Evolutionary conservation across 53 echinoderm and acorn worm genomes (phyloP).

Genomic region (Temnopleurus reevesii): DNA sequence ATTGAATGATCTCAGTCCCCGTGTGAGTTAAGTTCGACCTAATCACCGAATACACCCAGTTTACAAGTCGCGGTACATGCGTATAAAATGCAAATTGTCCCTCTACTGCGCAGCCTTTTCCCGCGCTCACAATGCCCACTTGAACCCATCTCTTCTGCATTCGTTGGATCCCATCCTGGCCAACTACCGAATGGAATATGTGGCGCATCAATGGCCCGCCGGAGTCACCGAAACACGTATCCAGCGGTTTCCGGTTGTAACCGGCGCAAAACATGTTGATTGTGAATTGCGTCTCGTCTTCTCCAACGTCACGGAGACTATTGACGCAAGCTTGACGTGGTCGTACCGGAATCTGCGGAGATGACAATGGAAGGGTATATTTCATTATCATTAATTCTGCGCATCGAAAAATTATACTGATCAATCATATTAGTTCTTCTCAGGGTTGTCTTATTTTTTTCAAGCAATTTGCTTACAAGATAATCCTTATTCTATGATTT

Average conservation of each 20-base stretch:
- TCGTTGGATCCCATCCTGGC: slow-evolving; percentile 54
- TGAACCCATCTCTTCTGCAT: slow-evolving; percentile 89
- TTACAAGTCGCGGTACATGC: slow-evolving; percentile 84
- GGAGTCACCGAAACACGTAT: slow-evolving; percentile 97
- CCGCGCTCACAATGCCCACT: slow-evolving; percentile 96
- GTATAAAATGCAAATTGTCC: slow-evolving; percentile 97
- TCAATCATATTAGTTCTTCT: too few relatives aligned
- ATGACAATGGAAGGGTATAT: background rate
- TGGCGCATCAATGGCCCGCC: slow-evolving; percentile 93
- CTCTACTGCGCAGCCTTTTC: slow-evolving; percentile 93
- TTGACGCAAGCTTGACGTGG: slow-evolving; percentile 69
- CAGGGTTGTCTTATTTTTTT: too few relatives aligned
- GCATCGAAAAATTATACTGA: too few relatives aligned
- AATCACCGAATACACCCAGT: slow-evolving; percentile 86
- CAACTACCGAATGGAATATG: slow-evolving; percentile 46
- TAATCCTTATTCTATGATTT: too few relatives aligned
- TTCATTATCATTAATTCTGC: background rate
- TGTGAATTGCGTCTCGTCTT: slow-evolving; percentile 80
- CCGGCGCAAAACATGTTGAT: slow-evolving; percentile 94
- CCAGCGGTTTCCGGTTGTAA: slow-evolving; percentile 77
- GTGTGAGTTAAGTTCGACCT: slow-evolving; percentile 72
- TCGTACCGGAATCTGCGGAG: slow-evolving; percentile 74
- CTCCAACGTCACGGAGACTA: slow-evolving; percentile 71
- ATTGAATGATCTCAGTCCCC: slow-evolving; percentile 69
- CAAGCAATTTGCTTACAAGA: too few relatives aligned